These are phyloP conservation scores for Rhodeus uyekii DNA, from an alignment of 2,797 vertebrate genomes.

Conservation along the genomic window DNA sequence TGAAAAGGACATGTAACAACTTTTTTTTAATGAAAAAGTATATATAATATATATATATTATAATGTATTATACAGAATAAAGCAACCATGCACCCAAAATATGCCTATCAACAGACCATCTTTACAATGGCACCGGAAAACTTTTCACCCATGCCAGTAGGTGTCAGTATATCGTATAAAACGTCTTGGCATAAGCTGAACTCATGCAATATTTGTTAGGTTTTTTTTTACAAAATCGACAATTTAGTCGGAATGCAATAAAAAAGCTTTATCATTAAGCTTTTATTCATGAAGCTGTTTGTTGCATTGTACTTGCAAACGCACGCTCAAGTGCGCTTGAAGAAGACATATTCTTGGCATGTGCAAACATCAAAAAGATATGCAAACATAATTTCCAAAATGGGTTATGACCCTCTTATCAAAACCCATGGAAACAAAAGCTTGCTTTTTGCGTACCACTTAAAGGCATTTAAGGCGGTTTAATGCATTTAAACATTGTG, in stretches of 20 bases:
- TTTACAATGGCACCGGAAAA: not conserved
- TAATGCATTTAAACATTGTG: constrained; percentile 8
- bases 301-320: constrained; percentile 1
- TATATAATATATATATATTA: too few relatives aligned
- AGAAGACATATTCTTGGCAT: constrained; percentile 34
- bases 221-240: not conserved
- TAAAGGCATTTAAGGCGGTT: constrained; percentile 1
- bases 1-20: too few relatives aligned
- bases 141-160: not conserved
- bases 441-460: constrained; percentile 15
- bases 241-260: not conserved
- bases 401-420: constrained; percentile 27
- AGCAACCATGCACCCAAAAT: not conserved
- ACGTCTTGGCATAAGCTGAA: not conserved
- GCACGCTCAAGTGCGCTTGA: not conserved
- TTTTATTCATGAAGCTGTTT: not conserved
- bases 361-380: constrained; percentile 39
- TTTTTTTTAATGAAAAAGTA: too few relatives aligned
- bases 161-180: not conserved
- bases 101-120: not conserved
- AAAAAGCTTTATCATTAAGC: not conserved
- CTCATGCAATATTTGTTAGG: too few relatives aligned
- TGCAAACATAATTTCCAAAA: constrained; percentile 30
- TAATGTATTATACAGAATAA: not conserved
- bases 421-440: constrained; percentile 30